Conservation (phyloP, 2,888 invertebrate genomes). For the Epinotia demarniana region DNA sequence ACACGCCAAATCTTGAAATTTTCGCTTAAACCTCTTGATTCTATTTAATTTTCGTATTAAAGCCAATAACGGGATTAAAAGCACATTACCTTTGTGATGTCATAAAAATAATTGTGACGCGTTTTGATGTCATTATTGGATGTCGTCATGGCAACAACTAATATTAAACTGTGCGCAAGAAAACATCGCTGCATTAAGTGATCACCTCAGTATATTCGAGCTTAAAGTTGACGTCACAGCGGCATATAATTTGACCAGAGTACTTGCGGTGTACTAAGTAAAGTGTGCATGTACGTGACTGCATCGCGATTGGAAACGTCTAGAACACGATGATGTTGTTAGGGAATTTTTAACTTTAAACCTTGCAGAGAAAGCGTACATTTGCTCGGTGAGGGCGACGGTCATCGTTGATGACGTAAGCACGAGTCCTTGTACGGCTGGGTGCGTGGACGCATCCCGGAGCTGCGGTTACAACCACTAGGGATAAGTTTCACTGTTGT, state of each 20-base stretch:
- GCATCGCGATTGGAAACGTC: slow-evolving; percentile 42
- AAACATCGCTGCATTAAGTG: slow-evolving; percentile 24
- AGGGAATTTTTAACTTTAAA: slow-evolving; percentile 53
- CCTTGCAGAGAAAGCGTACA: slow-evolving; percentile 55
- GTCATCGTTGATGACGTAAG: slow-evolving; percentile 70
- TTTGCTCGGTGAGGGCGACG: slow-evolving; percentile 52
- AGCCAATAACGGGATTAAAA: slow-evolving; percentile 11
- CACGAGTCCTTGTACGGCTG: slow-evolving; percentile 78
- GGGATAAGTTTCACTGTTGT: slow-evolving; percentile 78
- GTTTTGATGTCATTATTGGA: slow-evolving; percentile 19
- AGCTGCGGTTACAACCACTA: slow-evolving; percentile 78
- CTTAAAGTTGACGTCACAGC: slow-evolving; percentile 40
- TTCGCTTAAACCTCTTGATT: slow-evolving; percentile 11
- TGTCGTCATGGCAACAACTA: slow-evolving; percentile 19
- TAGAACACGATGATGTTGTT: slow-evolving; percentile 38
- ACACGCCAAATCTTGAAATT: slow-evolving; percentile 6
- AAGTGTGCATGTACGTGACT: slow-evolving; percentile 38
- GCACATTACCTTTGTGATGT: slow-evolving; percentile 13
- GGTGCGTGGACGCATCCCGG: slow-evolving; percentile 75
- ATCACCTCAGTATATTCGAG: slow-evolving; percentile 13
- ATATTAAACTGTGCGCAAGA: slow-evolving; percentile 8
- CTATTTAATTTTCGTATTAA: slow-evolving; percentile 10
- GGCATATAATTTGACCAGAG: slow-evolving; percentile 32
- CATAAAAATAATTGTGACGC: neutral
- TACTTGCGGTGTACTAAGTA: slow-evolving; percentile 38